Conservation (phyloP, 2,113 vertebrate species). For the Epinephelus moara region DNA sequence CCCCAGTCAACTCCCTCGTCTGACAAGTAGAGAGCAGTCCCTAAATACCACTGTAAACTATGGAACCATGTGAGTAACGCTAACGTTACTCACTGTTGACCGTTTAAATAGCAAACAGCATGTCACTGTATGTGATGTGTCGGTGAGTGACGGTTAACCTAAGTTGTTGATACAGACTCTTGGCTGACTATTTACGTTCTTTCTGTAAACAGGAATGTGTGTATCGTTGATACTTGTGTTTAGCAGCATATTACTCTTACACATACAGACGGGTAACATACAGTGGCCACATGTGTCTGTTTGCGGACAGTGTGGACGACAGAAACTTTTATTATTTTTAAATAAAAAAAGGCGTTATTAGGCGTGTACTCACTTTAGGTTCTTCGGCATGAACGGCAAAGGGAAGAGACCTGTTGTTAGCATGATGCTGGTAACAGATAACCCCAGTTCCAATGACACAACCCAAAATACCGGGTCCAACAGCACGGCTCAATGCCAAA, state of each 20-base stretch:
- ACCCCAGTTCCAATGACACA: conserved; percentile 55
- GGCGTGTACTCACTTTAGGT: conserved; percentile 60
- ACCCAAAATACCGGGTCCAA: conserved; percentile 34
- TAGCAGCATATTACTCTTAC: fast-evolving
- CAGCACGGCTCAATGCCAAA: not conserved
- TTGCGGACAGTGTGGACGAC: not conserved
- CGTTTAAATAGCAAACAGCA: too few relatives aligned
- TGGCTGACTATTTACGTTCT: not conserved
- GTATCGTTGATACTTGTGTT: too few relatives aligned
- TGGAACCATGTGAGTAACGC: too few relatives aligned
- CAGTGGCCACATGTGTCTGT: fast-evolving
- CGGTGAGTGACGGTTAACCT: not conserved
- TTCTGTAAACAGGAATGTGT: not conserved
- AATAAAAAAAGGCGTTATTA: too few relatives aligned
- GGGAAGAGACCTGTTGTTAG: conserved; percentile 34
- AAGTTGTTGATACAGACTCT: not conserved
- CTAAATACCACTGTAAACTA: too few relatives aligned
- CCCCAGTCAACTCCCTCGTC: too few relatives aligned
- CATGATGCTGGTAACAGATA: conserved; percentile 37
- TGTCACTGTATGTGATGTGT: too few relatives aligned
- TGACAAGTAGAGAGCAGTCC: too few relatives aligned
- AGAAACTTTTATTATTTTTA: not conserved
- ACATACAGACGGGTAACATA: fast-evolving
- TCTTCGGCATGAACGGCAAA: conserved; percentile 64
- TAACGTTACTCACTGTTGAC: too few relatives aligned